phyloP scores from a whole-genome alignment of 2,113 vertebrate genomes.

The Brachyhypopomus gauderio region DNA sequence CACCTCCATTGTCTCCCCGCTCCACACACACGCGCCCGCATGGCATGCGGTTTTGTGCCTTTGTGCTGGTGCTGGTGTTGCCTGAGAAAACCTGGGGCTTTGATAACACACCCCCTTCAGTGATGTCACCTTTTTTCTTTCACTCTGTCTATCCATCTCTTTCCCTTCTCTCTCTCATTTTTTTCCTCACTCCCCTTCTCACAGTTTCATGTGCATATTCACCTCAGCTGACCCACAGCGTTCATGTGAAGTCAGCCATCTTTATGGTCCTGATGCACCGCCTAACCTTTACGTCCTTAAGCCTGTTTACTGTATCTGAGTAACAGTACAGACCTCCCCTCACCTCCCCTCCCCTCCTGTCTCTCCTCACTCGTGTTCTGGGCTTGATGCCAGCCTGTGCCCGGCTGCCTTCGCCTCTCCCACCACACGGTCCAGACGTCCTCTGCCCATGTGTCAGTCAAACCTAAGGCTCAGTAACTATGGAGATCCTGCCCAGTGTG shows the following conservation, averaged over 20 bases:
- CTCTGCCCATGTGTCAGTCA: slow-evolving; percentile 65
- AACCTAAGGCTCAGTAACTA: slow-evolving; percentile 71
- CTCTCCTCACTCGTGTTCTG: slow-evolving; percentile 28
- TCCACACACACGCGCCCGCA: neutral
- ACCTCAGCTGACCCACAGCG: neutral
- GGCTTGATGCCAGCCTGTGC: slow-evolving; percentile 57
- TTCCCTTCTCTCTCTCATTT: neutral
- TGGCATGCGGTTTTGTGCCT: slow-evolving; percentile 23
- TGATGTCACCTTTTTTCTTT: neutral
- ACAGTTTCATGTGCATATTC: neutral
- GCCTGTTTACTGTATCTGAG: slow-evolving; percentile 49
- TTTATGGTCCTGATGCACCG: slow-evolving; percentile 12
- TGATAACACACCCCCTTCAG: neutral
- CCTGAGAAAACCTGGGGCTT: neutral
- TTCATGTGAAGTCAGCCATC: neutral
- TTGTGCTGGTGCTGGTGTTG: slow-evolving; percentile 11
- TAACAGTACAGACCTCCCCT: slow-evolving; percentile 39
- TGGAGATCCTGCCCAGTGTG: slow-evolving; percentile 67
- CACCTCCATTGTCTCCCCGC: slow-evolving; percentile 2
- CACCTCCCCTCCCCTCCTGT: slow-evolving; percentile 33
- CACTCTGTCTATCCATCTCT: neutral
- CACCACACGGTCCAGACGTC: slow-evolving; percentile 55
- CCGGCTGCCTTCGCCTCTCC: slow-evolving; percentile 57
- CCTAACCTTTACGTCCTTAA: slow-evolving; percentile 54
- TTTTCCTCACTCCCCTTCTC: neutral